Evolutionary conservation across 2,888 invertebrate species (phyloP).

Genomic region (Bugulina stolonifera): DNA sequence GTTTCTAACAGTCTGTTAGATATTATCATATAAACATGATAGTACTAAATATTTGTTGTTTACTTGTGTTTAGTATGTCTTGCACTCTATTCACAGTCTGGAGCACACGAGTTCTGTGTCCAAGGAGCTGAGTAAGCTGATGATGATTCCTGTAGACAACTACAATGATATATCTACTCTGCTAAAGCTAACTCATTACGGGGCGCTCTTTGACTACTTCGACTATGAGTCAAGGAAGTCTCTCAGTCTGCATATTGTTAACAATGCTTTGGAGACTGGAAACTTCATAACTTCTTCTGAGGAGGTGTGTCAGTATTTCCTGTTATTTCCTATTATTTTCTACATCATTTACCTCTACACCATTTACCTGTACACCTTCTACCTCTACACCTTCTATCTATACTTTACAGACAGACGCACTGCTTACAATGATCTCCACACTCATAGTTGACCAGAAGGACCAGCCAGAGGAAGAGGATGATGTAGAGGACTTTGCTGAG

Average conservation of each 20-base stretch:
- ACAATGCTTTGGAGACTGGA: constrained; percentile 82
- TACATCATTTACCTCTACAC: too few species aligned
- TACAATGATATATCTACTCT: constrained; percentile 87
- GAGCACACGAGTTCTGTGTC: constrained; percentile 62
- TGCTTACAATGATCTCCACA: constrained; percentile 74
- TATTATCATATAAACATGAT: too few species aligned
- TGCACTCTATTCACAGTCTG: constrained; percentile 35
- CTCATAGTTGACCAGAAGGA: constrained; percentile 68
- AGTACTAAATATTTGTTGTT: too few species aligned
- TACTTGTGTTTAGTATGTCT: background rate
- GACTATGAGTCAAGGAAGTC: constrained; percentile 78
- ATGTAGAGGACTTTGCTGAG: constrained; percentile 90
- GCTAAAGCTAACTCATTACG: constrained; percentile 78
- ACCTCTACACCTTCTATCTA: background rate
- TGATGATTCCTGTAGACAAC: constrained; percentile 89
- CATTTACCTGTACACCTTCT: too few species aligned
- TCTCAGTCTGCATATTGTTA: constrained; percentile 80
- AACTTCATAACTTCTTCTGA: constrained; percentile 80
- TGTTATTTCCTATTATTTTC: too few species aligned
- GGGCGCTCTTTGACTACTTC: constrained; percentile 76
- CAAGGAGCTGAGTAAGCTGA: constrained; percentile 82
- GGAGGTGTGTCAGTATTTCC: too few species aligned
- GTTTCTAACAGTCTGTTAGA: too few species aligned
- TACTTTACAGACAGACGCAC: constrained; percentile 62
- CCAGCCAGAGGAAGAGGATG: constrained; percentile 58